Evolutionary conservation across 2,888 invertebrate genomes (phyloP).

Genomic region (Parnassius smintheus): DNA sequence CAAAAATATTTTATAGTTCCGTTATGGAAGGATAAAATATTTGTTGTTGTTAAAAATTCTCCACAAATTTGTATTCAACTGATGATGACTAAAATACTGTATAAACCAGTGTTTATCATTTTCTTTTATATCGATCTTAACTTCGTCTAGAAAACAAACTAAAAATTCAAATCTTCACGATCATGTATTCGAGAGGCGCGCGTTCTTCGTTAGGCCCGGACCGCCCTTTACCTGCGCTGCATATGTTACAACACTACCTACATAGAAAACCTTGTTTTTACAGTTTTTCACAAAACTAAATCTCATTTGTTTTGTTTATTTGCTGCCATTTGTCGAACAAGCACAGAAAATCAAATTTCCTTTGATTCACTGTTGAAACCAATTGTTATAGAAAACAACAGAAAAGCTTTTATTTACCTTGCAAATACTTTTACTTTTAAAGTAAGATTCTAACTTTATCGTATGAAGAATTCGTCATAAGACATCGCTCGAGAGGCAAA

Average conservation of each 20-base stretch:
- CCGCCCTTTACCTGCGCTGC: slow-evolving; percentile 73
- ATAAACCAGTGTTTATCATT: background rate
- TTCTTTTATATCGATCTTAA: slow-evolving; percentile 13
- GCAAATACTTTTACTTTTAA: background rate
- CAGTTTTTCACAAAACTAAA: slow-evolving; percentile 64
- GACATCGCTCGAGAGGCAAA: no score
- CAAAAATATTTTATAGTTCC: no score
- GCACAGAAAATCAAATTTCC: slow-evolving; percentile 71
- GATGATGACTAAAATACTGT: no score
- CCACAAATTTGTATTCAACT: no score
- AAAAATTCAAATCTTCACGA: slow-evolving; percentile 55
- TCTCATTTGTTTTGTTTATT: slow-evolving; percentile 67
- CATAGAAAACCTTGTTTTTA: slow-evolving; percentile 38
- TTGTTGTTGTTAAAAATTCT: no score
- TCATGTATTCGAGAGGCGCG: slow-evolving; percentile 70
- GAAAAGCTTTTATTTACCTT: background rate
- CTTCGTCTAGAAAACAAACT: slow-evolving; percentile 42
- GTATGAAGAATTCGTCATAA: no score
- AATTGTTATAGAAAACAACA: slow-evolving; percentile 50
- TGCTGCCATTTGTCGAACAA: slow-evolving; percentile 67
- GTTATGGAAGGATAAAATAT: no score
- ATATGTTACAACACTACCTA: slow-evolving; percentile 61
- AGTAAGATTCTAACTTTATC: background rate
- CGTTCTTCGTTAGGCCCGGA: slow-evolving; percentile 68
- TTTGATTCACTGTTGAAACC: slow-evolving; percentile 59